Evolutionary conservation across 2,113 vertebrate species (phyloP).

Genomic region (Sinocyclocheilus anophthalmus): DNA sequence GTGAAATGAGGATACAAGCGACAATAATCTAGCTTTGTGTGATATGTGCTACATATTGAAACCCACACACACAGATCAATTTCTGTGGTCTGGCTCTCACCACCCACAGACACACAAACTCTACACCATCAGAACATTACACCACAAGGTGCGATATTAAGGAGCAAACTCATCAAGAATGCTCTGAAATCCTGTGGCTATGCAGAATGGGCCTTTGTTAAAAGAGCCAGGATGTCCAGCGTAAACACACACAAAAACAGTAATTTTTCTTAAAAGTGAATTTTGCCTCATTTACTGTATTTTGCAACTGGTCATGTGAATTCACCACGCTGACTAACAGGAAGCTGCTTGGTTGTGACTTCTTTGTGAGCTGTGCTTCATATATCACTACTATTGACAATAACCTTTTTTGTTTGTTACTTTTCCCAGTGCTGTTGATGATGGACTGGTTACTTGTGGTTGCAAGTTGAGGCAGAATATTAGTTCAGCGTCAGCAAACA

Average conservation of each 20-base stretch:
- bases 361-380: too few species aligned
- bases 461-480: too few species aligned
- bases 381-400: too few species aligned
- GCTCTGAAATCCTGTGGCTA: neutral
- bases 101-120: constrained; percentile 10
- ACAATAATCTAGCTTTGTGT: neutral
- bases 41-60: neutral
- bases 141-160: neutral
- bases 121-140: constrained; percentile 8
- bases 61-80: neutral
- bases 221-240: neutral
- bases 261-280: too few species aligned
- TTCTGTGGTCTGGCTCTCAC: constrained; percentile 23
- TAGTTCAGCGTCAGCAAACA: too few species aligned
- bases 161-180: neutral
- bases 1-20: neutral
- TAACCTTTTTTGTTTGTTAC: too few species aligned
- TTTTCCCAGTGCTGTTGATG: too few species aligned
- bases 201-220: neutral
- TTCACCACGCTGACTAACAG: too few species aligned
- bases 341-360: too few species aligned
- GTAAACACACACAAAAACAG: neutral
- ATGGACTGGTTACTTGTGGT: too few species aligned
- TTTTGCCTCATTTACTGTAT: too few species aligned
- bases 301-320: too few species aligned